Evolutionary conservation across 2,888 invertebrate genomes (phyloP).

Genomic region (Unio pictorum): DNA sequence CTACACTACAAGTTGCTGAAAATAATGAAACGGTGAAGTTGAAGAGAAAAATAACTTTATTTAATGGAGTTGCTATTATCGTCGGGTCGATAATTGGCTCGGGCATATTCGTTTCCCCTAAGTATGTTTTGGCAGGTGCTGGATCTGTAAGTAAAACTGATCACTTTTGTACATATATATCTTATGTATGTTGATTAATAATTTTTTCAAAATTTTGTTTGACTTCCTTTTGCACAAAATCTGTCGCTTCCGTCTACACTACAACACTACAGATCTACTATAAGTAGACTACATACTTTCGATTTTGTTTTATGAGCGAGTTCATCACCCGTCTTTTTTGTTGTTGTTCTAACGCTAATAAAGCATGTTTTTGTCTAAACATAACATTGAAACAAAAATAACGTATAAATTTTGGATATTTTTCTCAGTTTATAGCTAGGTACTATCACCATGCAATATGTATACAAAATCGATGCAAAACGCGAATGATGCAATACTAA

Average conservation of each 20-base stretch:
- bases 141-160: slow-evolving; percentile 74
- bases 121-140: slow-evolving; percentile 86
- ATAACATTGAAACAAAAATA: too few species aligned
- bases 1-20: not conserved
- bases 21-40: slow-evolving; percentile 73
- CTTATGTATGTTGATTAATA: slow-evolving; percentile 1
- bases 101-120: slow-evolving; percentile 95
- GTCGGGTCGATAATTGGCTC: slow-evolving; percentile 95
- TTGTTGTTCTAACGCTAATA: too few species aligned
- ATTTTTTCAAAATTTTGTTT: not conserved
- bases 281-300: too few species aligned
- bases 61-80: slow-evolving; percentile 93
- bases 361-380: too few species aligned
- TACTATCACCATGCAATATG: too few species aligned
- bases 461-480: too few species aligned
- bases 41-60: slow-evolving; percentile 86
- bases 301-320: too few species aligned
- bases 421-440: too few species aligned
- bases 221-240: not conserved
- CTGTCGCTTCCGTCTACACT: not conserved
- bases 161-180: not conserved
- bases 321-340: too few species aligned
- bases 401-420: too few species aligned
- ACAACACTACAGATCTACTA: not conserved
- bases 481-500: too few species aligned